A percentile compares a stretch with the other conserved stretches of the same genome.
Evolutionary conservation across 1,140 invertebrate genomes (phyloP).

Genomic region (Pectinophora gossypiella): DNA sequence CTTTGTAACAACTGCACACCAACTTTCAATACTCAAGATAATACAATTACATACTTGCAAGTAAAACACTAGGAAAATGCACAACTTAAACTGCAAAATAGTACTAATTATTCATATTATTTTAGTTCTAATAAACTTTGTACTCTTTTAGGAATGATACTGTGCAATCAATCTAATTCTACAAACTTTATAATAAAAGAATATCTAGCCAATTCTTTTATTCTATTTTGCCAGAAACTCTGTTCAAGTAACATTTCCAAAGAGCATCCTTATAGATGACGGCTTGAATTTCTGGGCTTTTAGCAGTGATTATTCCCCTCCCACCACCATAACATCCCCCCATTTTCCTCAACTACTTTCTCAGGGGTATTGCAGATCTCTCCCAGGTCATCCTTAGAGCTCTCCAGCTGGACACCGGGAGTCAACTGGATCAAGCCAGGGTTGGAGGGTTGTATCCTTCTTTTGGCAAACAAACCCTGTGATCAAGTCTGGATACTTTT

Average conservation of each 20-base stretch:
- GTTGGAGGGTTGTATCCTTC: constrained; percentile 77
- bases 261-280: constrained; percentile 83
- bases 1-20: too few species aligned
- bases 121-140: too few species aligned
- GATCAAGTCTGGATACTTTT: constrained; percentile 79
- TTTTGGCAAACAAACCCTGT: constrained; percentile 93
- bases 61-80: too few species aligned
- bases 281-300: constrained; percentile 79
- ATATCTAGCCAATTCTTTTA: too few species aligned
- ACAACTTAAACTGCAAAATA: too few species aligned
- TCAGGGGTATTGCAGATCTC: constrained; percentile 91
- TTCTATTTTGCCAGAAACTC: constrained; percentile 51
- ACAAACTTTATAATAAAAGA: too few species aligned
- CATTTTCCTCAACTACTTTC: constrained; percentile 85
- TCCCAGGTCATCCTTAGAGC: constrained; percentile 78
- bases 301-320: constrained; percentile 87
- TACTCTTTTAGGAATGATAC: too few species aligned
- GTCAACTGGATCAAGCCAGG: constrained; percentile 90
- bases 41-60: too few species aligned
- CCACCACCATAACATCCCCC: constrained; percentile 96
- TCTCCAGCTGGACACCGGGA: constrained; percentile 87
- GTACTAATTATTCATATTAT: too few species aligned
- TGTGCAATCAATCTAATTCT: too few species aligned
- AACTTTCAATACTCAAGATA: too few species aligned
- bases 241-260: constrained; percentile 84